phyloP scores from a whole-genome alignment of 2,888 invertebrate species.

The Nowickia ferox region DNA sequence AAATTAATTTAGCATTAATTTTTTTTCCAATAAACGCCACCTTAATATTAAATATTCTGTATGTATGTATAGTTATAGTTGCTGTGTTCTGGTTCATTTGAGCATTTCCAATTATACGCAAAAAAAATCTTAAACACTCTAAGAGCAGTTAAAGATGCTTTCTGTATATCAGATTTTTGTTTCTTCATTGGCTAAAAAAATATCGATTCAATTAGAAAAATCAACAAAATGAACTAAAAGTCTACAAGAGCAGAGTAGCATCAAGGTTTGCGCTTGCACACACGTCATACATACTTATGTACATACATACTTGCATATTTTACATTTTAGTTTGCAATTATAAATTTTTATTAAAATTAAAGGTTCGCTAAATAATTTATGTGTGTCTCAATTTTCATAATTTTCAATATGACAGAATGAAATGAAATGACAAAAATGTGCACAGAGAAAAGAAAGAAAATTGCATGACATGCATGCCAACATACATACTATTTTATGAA shows the following conservation, averaged over 20 bases:
- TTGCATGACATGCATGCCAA: conserved; percentile 32
- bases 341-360: conserved; percentile 45
- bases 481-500: conserved; percentile 43
- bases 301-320: conserved; percentile 15
- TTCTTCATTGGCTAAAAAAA: conserved; percentile 7
- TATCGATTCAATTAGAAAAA: conserved; percentile 55
- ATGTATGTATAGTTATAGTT: not conserved
- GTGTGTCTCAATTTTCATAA: conserved; percentile 58
- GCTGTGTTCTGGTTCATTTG: conserved; percentile 29
- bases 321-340: conserved; percentile 47
- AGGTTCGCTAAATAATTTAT: conserved; percentile 60
- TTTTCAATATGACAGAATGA: conserved; percentile 59
- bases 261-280: conserved; percentile 40
- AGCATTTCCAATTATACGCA: conserved; percentile 36
- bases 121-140: conserved; percentile 50
- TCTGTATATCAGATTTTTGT: conserved; percentile 2
- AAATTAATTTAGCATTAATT: not conserved
- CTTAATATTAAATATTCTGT: not conserved
- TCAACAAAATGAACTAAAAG: conserved; percentile 27
- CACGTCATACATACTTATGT: not conserved
- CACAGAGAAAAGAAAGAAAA: conserved; percentile 26
- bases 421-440: conserved; percentile 34
- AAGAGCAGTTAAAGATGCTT: conserved; percentile 58
- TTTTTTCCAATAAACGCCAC: not conserved
- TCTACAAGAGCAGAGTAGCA: not conserved